phyloP scores from a whole-genome alignment of 2,888 invertebrate genomes.

The Dicyrtoma fusca region DNA sequence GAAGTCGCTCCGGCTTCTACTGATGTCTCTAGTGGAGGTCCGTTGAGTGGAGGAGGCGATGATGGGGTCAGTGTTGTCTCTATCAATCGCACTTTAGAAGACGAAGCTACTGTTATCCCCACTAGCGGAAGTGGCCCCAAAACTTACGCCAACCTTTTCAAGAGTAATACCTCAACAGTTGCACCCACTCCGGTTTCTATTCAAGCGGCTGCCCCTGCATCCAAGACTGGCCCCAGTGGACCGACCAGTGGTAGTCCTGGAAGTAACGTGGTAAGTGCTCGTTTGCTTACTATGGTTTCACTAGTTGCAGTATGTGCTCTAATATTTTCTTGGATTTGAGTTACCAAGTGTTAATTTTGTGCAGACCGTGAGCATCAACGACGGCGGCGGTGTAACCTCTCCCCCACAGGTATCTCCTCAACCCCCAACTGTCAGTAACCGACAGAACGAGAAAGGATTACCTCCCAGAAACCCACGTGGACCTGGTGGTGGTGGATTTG shows the following conservation, averaged over 20 bases:
- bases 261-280: conserved; percentile 44
- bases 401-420: conserved; percentile 52
- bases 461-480: conserved; percentile 54
- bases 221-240: conserved; percentile 43
- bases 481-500: conserved; percentile 33
- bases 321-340: background rate
- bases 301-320: background rate
- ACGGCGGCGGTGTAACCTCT: conserved; percentile 46
- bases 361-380: conserved; percentile 44
- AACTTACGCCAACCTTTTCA: conserved; percentile 85
- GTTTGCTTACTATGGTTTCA: background rate
- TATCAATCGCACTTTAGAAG: conserved; percentile 29
- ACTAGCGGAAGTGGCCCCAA: conserved; percentile 64
- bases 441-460: conserved; percentile 51
- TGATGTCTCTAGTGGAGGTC: conserved; percentile 13
- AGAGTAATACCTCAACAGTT: conserved; percentile 59
- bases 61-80: conserved; percentile 37
- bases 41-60: conserved; percentile 25
- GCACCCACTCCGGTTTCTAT: conserved; percentile 20
- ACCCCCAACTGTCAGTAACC: conserved; percentile 42
- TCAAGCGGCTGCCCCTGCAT: conserved; percentile 17
- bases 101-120: conserved; percentile 12
- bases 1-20: background rate
- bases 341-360: conserved; percentile 16
- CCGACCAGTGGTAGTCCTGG: conserved; percentile 44